phyloP scores from a whole-genome alignment of 2,113 vertebrate species.

The Rhegmatorhina hoffmannsi region DNA sequence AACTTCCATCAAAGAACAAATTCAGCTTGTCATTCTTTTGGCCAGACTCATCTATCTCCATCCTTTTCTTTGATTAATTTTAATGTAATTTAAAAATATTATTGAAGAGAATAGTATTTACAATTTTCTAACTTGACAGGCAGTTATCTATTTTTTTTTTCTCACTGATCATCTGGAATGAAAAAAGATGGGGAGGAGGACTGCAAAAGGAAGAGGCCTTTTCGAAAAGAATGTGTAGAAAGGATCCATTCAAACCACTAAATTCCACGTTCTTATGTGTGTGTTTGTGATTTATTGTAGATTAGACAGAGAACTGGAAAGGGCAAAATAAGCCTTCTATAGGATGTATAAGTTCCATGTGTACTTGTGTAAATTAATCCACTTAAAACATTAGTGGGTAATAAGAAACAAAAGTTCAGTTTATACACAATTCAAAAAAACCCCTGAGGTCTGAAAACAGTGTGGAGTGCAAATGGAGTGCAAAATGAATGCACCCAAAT shows the following conservation, averaged over 20 bases:
- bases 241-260: not conserved
- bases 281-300: not conserved
- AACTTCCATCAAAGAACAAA: slow-evolving; percentile 6
- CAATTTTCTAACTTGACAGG: not conserved
- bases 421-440: not conserved
- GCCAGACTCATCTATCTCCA: not conserved
- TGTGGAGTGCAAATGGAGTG: not conserved
- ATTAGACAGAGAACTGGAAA: not conserved
- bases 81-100: not conserved
- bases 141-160: not conserved
- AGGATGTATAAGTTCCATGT: not conserved
- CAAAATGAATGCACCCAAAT: not conserved
- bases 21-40: not conserved
- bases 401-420: not conserved
- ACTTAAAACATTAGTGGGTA: not conserved
- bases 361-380: not conserved
- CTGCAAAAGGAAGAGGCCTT: not conserved
- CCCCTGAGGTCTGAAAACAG: not conserved
- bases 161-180: not conserved
- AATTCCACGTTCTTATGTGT: not conserved
- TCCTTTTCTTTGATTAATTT: not conserved
- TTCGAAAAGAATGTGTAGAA: not conserved
- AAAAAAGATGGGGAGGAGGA: not conserved
- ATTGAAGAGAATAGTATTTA: not conserved
- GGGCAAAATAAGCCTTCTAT: not conserved